Conservation (phyloP, 53 echinoderm and acorn worm species). For the Pentamera pediparva region DNA sequence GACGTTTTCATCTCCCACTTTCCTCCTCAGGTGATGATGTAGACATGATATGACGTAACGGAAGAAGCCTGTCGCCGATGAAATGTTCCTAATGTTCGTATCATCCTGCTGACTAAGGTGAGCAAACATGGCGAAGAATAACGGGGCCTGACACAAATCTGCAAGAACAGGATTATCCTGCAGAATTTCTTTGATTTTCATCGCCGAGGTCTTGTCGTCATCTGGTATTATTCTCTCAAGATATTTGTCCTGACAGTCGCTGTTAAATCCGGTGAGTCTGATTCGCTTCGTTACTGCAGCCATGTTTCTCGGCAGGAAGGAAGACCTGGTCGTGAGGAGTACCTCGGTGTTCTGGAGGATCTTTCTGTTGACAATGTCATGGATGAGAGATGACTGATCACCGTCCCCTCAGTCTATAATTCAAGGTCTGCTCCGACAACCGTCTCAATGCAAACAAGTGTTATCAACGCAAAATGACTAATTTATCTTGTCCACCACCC, state of each 20-base stretch:
- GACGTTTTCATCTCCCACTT: background rate
- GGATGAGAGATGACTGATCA: too few species aligned
- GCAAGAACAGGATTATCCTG: slow-evolving; percentile 9
- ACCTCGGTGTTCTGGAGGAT: slow-evolving; percentile 5
- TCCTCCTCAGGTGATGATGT: background rate
- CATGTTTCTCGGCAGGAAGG: background rate
- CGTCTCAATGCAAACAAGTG: too few species aligned
- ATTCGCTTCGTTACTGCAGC: background rate
- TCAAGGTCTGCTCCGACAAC: too few species aligned
- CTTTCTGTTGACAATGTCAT: background rate
- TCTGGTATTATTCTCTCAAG: background rate
- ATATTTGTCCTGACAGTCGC: background rate
- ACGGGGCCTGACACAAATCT: slow-evolving; percentile 6
- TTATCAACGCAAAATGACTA: too few species aligned
- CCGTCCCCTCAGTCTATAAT: too few species aligned
- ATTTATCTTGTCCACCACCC: too few species aligned
- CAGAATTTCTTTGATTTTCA: slow-evolving; percentile 2
- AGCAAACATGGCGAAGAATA: background rate
- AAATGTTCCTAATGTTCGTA: background rate
- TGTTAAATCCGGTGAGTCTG: background rate
- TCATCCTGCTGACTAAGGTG: background rate
- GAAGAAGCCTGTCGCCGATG: background rate
- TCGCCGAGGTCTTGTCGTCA: background rate
- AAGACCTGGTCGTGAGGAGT: background rate
- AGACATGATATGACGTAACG: slow-evolving; percentile 1